Evolutionary conservation across 1,140 invertebrate species (phyloP), one percentile per base, ranked within the genome.

Genomic region (Anastrepha ludens): DNA sequence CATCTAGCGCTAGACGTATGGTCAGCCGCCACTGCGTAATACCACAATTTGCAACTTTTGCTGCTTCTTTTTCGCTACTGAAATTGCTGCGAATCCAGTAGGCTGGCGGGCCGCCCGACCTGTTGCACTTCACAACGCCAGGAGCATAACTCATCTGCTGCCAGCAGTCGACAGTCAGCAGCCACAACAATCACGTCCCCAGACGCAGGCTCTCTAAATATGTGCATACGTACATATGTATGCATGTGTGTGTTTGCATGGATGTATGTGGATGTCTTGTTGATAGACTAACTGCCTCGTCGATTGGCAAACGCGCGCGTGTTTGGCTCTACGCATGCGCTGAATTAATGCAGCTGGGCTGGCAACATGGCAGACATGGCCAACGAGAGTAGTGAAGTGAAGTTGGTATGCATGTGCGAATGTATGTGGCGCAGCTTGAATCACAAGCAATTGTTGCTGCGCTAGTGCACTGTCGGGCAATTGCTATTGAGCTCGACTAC

Each of bases 241-340:
- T 17, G 60, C 4, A 62, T 17, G 60, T 62, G 15, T 17, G n/a
- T 62, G n/a, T 62, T 13, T 62, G n/a, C 13, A 5, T 62, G 60
- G 4, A 62, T 29, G 29, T 29, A 29, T 6, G 29, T 44, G 47
- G 70, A 17, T n/a, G 47, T 15, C 41, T 78, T 20, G 70, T 41
- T 81, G 74, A 81, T 81, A 50, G 74, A 81, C 74, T 58, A 55
- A 81, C 74, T 55, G 47, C 47, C 47, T n/a, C 8, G 47, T 4
- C 44, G 74, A 81, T 81, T 55, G 74, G 47, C 9, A 20, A 74
- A 44, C 47, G 44, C 44, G 74, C 74, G 74, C 74, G 74, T 81
- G 74, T 81, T 29, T 81, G n/a, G 74, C 44, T 81, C 74, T 81
- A 81, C 74, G 74, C 74, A 81, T 81, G 74, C 74, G 74, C 74